Evolutionary conservation across 2,888 invertebrate genomes (phyloP).

Genomic region (Clivina fossor): DNA sequence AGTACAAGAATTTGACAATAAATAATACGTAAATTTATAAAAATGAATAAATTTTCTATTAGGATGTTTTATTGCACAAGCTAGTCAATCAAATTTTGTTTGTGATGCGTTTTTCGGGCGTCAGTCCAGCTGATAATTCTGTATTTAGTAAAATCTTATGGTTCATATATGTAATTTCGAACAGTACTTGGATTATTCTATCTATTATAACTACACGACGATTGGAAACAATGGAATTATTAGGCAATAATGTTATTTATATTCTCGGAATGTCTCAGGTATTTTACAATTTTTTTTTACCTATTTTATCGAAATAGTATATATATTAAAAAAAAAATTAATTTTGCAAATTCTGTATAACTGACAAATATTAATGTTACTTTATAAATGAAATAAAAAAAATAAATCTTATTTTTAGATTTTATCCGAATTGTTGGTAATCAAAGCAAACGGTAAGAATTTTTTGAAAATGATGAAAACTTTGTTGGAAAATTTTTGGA

Average conservation of each 20-base stretch:
- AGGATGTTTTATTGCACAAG: background rate
- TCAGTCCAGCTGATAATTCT: conserved; percentile 4
- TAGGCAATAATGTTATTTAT: background rate
- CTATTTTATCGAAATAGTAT: background rate
- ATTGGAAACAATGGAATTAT: conserved; percentile 3
- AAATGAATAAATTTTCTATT: too few species aligned
- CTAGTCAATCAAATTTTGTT: background rate
- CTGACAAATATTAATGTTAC: background rate
- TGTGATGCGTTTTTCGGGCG: conserved; percentile 2
- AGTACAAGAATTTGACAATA: too few species aligned
- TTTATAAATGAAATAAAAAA: background rate
- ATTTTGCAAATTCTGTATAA: background rate
- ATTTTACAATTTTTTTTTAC: background rate
- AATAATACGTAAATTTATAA: too few species aligned
- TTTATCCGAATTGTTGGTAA: conserved; percentile 1
- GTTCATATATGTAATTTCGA: background rate
- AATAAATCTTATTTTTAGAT: background rate
- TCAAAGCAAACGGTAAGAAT: background rate
- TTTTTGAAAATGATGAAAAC: conserved; percentile 7
- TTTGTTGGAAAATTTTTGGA: background rate
- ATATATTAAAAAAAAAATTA: background rate
- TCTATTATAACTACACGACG: background rate
- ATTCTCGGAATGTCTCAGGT: conserved; percentile 10
- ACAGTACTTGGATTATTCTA: background rate
- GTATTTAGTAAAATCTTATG: background rate